These are phyloP conservation scores for Rhynchomys soricoides DNA, from an alignment of 2,113 vertebrate species.

Conservation along the genomic window DNA sequence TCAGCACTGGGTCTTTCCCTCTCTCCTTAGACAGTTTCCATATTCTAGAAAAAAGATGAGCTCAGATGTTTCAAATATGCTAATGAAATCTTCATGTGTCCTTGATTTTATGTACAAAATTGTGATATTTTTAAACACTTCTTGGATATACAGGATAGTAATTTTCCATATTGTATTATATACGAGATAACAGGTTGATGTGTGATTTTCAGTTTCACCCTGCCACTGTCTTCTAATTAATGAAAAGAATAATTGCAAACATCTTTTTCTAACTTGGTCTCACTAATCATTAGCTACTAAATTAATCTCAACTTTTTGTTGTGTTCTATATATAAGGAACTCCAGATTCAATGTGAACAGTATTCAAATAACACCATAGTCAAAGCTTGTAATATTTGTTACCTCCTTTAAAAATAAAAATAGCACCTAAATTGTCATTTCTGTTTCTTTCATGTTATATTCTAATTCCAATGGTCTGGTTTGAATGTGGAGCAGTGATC, in stretches of 20 bases:
- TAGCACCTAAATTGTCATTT: slow-evolving; percentile 40
- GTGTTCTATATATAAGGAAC: neutral
- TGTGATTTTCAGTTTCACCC: neutral
- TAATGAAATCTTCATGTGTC: neutral
- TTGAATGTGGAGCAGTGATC: slow-evolving; percentile 3
- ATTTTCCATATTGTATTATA: neutral
- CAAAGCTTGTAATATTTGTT: slow-evolving; percentile 2
- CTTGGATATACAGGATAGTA: neutral
- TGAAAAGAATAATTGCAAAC: neutral
- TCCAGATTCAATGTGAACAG: neutral
- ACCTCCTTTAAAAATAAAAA: neutral
- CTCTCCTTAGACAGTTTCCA: neutral
- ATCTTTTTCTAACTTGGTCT: neutral
- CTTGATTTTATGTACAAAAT: neutral
- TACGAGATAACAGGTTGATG: neutral
- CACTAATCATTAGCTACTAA: neutral
- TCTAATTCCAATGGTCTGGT: slow-evolving; percentile 11
- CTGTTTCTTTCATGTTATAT: slow-evolving; percentile 11
- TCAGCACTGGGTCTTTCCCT: neutral
- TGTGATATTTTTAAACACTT: neutral
- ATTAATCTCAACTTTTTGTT: neutral
- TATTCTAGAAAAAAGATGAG: neutral
- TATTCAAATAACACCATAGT: slow-evolving; percentile 36
- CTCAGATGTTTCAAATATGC: neutral
- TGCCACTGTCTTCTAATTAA: neutral